These are phyloP conservation scores for Bombus superbus DNA, from an alignment of 1,140 invertebrate genomes.

Conservation along the genomic window DNA sequence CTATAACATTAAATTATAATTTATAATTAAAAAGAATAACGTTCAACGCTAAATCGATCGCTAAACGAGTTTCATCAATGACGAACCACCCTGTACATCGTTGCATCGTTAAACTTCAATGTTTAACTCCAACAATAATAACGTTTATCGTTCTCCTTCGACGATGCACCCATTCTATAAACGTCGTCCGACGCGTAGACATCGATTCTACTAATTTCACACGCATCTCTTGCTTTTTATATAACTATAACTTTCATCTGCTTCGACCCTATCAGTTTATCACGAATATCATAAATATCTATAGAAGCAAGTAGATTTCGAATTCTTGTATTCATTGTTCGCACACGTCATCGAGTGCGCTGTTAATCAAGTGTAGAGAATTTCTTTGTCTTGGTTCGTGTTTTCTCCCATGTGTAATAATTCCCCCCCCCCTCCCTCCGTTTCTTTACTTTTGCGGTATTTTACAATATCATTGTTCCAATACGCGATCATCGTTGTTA, in stretches of 20 bases:
- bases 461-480: slow-evolving; percentile 25
- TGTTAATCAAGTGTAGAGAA: slow-evolving; percentile 46
- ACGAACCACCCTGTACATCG: not conserved
- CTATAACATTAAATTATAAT: too few species aligned
- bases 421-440: not conserved
- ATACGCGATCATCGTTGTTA: slow-evolving; percentile 50
- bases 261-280: not conserved
- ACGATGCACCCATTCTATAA: slow-evolving; percentile 5
- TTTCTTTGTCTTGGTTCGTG: slow-evolving; percentile 7
- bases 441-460: too few species aligned
- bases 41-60: not conserved
- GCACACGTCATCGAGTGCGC: slow-evolving; percentile 26
- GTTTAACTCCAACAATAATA: not conserved
- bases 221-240: not conserved
- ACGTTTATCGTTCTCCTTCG: not conserved
- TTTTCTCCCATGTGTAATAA: not conserved
- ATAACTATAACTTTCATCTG: slow-evolving; percentile 15
- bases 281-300: slow-evolving; percentile 30
- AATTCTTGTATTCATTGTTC: slow-evolving; percentile 26
- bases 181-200: slow-evolving; percentile 50
- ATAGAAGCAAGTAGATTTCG: slow-evolving; percentile 51
- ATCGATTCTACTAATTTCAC: not conserved
- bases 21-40: too few species aligned
- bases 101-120: too few species aligned
- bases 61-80: not conserved